These are phyloP conservation scores for Notodonta dromedarius DNA, from an alignment of 2,888 invertebrate species.

Conservation along the genomic window DNA sequence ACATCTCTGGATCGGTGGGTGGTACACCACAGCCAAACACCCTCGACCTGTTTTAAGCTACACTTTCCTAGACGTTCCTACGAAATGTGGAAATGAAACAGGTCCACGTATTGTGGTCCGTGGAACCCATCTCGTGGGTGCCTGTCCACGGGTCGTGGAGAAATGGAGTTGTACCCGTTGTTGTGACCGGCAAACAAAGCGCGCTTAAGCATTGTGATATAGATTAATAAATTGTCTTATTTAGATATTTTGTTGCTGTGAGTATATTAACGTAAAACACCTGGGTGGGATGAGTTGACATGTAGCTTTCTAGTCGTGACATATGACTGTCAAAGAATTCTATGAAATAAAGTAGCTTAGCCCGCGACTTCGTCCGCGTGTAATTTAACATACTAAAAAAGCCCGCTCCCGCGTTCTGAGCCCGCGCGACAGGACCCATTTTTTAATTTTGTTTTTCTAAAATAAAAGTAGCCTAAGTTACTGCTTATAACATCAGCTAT, in stretches of 20 bases:
- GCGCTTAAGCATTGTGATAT: slow-evolving; percentile 45
- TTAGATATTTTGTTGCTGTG: slow-evolving; percentile 42
- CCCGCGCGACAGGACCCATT: too few species aligned
- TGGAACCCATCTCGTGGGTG: slow-evolving; percentile 51
- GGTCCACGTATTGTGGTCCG: slow-evolving; percentile 41
- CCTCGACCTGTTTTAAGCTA: slow-evolving; percentile 27
- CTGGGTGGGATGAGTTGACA: slow-evolving; percentile 13
- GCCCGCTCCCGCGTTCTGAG: too few species aligned
- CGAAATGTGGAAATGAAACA: slow-evolving; percentile 6
- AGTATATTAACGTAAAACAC: slow-evolving; percentile 22
- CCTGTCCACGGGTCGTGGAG: slow-evolving; percentile 51
- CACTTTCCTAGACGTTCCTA: slow-evolving; percentile 7
- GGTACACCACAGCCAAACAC: slow-evolving; percentile 43
- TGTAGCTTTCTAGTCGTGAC: too few species aligned
- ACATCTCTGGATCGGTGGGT: slow-evolving; percentile 65
- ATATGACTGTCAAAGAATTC: too few species aligned
- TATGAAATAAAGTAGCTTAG: too few species aligned
- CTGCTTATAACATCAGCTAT: too few species aligned
- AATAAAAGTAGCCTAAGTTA: too few species aligned
- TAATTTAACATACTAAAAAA: too few species aligned
- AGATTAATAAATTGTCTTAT: slow-evolving; percentile 41
- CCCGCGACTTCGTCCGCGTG: too few species aligned
- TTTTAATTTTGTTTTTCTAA: too few species aligned
- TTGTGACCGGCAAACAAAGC: slow-evolving; percentile 57
- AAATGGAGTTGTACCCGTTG: slow-evolving; percentile 42